These are phyloP conservation scores for Todiramphus saurophagus DNA, from an alignment of 2,113 vertebrate species.

Conservation along the genomic window DNA sequence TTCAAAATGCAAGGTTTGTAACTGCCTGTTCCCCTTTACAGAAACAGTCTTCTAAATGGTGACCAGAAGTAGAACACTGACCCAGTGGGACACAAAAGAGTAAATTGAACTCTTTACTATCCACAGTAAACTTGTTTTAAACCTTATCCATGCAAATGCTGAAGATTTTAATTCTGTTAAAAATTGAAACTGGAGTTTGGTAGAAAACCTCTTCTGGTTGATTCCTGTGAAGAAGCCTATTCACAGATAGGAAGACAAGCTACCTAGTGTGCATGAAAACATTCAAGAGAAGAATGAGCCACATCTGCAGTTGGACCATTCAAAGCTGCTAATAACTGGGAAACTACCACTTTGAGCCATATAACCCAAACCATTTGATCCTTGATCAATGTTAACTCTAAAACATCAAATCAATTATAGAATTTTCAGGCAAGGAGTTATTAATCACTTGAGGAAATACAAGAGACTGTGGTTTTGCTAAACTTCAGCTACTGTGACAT, in stretches of 20 bases:
- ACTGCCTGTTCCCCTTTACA: background rate
- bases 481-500: background rate
- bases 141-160: background rate
- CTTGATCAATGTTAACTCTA: background rate
- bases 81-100: background rate
- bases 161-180: background rate
- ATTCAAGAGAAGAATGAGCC: background rate
- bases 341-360: background rate
- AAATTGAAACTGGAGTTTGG: background rate
- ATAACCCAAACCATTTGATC: background rate
- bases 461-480: background rate
- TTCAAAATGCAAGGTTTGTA: background rate
- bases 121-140: background rate
- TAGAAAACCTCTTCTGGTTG: background rate
- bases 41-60: background rate
- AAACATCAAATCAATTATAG: background rate
- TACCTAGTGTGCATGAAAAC: background rate
- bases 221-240: background rate
- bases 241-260: background rate
- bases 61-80: background rate
- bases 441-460: background rate
- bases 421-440: background rate
- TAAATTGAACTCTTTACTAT: background rate
- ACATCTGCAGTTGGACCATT: background rate
- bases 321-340: background rate